phyloP scores from a whole-genome alignment of 2,888 invertebrate species.

The Seira ritae region DNA sequence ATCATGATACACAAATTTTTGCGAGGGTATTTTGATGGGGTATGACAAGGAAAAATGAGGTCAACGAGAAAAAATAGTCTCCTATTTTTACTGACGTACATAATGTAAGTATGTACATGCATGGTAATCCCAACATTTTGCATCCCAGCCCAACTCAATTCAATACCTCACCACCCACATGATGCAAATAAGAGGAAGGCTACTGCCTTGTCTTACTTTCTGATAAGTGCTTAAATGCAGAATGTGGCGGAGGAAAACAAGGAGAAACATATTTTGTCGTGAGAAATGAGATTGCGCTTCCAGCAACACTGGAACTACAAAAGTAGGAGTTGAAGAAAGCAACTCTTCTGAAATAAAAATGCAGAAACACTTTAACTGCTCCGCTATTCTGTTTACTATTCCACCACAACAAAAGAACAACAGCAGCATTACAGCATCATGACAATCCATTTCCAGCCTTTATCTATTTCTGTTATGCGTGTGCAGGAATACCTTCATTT shows the following conservation, averaged over 20 bases:
- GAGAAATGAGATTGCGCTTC: too few relatives aligned
- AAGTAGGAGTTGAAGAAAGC: constrained; percentile 4
- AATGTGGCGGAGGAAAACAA: too few relatives aligned
- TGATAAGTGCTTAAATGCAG: too few relatives aligned
- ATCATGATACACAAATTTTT: too few relatives aligned
- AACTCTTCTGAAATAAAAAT: not conserved
- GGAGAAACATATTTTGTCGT: too few relatives aligned
- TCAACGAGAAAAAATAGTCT: not conserved
- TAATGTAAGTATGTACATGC: not conserved
- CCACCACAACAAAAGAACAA: not conserved
- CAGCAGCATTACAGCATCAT: not conserved
- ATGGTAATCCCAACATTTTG: not conserved
- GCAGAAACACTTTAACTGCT: not conserved
- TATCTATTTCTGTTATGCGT: not conserved
- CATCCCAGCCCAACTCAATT: not conserved
- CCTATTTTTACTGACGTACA: too few relatives aligned
- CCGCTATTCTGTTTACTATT: not conserved
- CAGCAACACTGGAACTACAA: too few relatives aligned
- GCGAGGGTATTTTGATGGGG: too few relatives aligned
- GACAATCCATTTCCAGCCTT: not conserved
- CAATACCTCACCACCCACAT: constrained; percentile 7
- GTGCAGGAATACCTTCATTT: not conserved
- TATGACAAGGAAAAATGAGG: not conserved
- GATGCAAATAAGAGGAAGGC: not conserved
- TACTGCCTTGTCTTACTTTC: too few relatives aligned